phyloP scores from a whole-genome alignment of 2,888 invertebrate species.

The Mayetiola destructor region DNA sequence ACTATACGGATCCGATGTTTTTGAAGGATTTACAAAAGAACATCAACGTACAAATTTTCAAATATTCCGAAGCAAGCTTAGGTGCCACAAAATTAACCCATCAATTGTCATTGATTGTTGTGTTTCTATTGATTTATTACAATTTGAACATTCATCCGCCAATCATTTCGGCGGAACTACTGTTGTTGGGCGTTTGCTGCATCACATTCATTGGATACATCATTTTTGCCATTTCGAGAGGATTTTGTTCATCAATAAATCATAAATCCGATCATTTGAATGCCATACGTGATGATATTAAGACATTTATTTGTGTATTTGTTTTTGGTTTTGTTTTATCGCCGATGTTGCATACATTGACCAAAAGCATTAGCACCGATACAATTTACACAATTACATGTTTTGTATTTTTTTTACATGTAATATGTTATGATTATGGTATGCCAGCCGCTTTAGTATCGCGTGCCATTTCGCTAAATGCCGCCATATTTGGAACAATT shows the following conservation, averaged over 20 bases:
- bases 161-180: constrained; percentile 41
- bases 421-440: constrained; percentile 88
- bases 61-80: constrained; percentile 50
- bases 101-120: constrained; percentile 60
- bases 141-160: constrained; percentile 45
- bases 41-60: constrained; percentile 59
- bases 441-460: constrained; percentile 77
- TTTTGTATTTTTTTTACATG: constrained; percentile 72
- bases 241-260: background rate
- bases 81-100: constrained; percentile 68
- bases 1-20: constrained; percentile 80
- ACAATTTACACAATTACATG: constrained; percentile 90
- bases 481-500: constrained; percentile 87
- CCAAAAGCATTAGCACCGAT: constrained; percentile 93
- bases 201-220: constrained; percentile 43
- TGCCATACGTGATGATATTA: constrained; percentile 42
- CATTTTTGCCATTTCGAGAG: constrained; percentile 33
- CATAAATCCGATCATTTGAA: background rate
- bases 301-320: constrained; percentile 67
- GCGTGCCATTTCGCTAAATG: constrained; percentile 81
- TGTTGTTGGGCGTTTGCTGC: constrained; percentile 41
- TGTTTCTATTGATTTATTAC: constrained; percentile 57
- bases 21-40: constrained; percentile 73
- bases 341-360: constrained; percentile 83
- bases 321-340: constrained; percentile 79